phyloP scores from a whole-genome alignment of 2,888 invertebrate species.

The Tinea trinotella region DNA sequence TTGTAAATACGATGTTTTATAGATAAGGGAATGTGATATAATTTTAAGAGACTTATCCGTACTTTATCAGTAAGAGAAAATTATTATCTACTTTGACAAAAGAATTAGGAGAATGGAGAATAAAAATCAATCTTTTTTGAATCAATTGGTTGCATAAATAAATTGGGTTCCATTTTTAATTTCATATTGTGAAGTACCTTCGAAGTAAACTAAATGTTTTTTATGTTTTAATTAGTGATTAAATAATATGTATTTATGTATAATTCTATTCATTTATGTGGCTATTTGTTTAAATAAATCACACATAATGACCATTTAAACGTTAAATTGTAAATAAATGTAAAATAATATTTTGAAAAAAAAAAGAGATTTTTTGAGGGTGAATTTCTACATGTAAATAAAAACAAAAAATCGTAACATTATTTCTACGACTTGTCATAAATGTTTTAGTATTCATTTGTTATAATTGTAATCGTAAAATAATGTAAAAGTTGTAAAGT shows the following conservation, averaged over 20 bases:
- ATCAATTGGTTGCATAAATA: not conserved
- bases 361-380: not conserved
- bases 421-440: not conserved
- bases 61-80: not conserved
- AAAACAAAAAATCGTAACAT: not conserved
- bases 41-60: constrained; percentile 17
- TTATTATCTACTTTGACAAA: constrained; percentile 3
- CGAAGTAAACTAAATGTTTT: too few species aligned
- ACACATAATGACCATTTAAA: not conserved
- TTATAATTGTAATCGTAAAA: not conserved
- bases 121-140: not conserved
- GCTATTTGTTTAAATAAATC: too few species aligned
- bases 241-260: too few species aligned
- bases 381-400: not conserved
- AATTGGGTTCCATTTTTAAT: too few species aligned
- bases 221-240: too few species aligned
- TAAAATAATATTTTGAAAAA: not conserved
- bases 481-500: not conserved
- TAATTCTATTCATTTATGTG: too few species aligned
- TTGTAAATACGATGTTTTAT: constrained; percentile 15
- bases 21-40: constrained; percentile 15
- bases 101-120: not conserved
- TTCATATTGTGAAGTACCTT: too few species aligned
- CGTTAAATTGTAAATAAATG: not conserved
- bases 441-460: not conserved